Evolutionary conservation across 1,140 invertebrate species (phyloP), one percentile per base, ranked within the genome.

Genomic region (Hypsibius dujardini): DNA sequence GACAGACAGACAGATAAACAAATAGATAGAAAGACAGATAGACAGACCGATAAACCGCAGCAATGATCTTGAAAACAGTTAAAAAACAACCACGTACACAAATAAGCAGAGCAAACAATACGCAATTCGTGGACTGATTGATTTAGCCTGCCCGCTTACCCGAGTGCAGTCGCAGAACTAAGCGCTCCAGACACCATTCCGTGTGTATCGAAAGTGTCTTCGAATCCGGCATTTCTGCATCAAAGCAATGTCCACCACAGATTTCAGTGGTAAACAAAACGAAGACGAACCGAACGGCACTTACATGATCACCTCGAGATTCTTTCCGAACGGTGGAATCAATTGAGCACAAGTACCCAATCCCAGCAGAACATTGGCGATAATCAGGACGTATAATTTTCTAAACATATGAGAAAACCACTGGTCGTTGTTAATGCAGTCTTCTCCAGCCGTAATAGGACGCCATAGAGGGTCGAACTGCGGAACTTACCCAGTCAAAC

Each of bases 161-260:
- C 76, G 46, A 77, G 72, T 42, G 75, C 75, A 60, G 74, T 76
- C 46, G 71, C 72, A 12, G 76, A 76, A 60, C 76, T 77, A 47
- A 76, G 76, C 28, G 74, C 71, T 40, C 76, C 76, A 12, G 76
- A 76, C 3, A 77, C 75, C 42, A 77, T 70, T 42, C 76, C 76
- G 73, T 72, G 75, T 42, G 76, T 77, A 46, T 73, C 74, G 47
- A 77, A 59, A 69, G 73, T 76, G 42, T 77, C 76, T 56, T 72
- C 59, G 69, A 75, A 76, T 14, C 76, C 76, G 40, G 74, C 56
- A 42, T 74, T 70, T 50, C 76, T 77, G n/a, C n/a, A n/a, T n/a
- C 72, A 70, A 47, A 67, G 46, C 1, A 70, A 1, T 28, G 45
- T n/a, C 69, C 56, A 46, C 1, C 45, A 47, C 15, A 74, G 45